phyloP scores from a whole-genome alignment of 2,888 invertebrate species.

The Euplexia lucipara region DNA sequence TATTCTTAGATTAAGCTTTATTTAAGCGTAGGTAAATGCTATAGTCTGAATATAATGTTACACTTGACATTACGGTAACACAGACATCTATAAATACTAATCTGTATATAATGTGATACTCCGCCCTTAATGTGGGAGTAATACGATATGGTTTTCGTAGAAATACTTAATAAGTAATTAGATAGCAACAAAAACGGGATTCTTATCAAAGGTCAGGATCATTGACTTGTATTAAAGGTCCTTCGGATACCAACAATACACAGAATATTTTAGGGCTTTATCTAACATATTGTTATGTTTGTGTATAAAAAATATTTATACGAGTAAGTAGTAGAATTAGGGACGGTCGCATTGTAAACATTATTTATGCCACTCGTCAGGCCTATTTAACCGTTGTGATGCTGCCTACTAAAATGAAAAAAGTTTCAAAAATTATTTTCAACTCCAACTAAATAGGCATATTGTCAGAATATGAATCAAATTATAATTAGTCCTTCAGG shows the following conservation, averaged over 20 bases:
- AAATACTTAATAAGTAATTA: conserved; percentile 25
- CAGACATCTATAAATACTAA: conserved; percentile 12
- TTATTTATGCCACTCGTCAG: no score
- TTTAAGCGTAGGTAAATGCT: not conserved
- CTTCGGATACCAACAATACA: not conserved
- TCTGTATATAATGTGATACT: conserved; percentile 6
- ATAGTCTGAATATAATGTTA: conserved; percentile 25
- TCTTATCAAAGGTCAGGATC: conserved; percentile 11
- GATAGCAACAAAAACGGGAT: conserved; percentile 5
- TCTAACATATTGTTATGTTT: conserved; percentile 2
- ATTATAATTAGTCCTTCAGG: no score
- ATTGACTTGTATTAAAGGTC: not conserved
- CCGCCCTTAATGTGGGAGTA: conserved; percentile 10
- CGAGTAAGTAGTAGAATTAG: not conserved
- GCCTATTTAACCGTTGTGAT: no score
- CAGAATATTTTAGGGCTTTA: not conserved
- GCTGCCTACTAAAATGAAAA: no score
- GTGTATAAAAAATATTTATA: conserved; percentile 4
- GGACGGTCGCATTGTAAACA: no score
- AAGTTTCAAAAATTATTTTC: no score
- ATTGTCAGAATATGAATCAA: no score
- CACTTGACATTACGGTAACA: conserved; percentile 10
- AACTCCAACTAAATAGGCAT: no score
- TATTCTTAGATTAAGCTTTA: conserved; percentile 1
- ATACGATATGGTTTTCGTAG: not conserved